Base-by-base conservation (phyloP, 1,140 invertebrate species). In the Lepidurus packardi region DNA sequence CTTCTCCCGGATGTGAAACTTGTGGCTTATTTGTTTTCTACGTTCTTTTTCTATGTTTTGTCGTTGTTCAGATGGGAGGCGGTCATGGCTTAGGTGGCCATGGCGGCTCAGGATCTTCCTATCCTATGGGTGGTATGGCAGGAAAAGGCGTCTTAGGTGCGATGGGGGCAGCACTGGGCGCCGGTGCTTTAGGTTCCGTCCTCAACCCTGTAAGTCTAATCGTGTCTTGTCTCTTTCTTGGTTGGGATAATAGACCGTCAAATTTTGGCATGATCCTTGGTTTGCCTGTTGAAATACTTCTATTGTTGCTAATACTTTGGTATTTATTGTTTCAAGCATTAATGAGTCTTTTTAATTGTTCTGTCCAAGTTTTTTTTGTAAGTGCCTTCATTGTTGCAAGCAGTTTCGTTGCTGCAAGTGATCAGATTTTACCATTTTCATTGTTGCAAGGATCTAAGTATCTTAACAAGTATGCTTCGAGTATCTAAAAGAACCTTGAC, bases 111-210 rank as follows among this genome's bases (percentile, higher is more conserved):
- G 79, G 77, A 73, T 25, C 13, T 74, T 47, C 73, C 21, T 21
- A 73, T 43, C 41, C 34, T 73, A 47, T 43, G 34, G 75, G 77
- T 65, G 73, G 78, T 11, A 43, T 73, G 24, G 76, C 75, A 65
- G 81, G 81, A 24, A 80, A 80, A 25, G 81, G 81, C 21, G 73
- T 83, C 5, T 75, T 84, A 73, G 81, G 82, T 24, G 81, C 76
- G 53, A 81, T 81, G n/a, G 82, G 82, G 43, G 79, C 83, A 77
- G 80, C 83, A 24, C 77, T 83, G 5, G 84, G 83, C 77, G 83
- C 82, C 77, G 82, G 82, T 73, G 74, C 82, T 43, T 82, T 82
- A 75, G 84, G 83, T 74, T 83, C 83, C 73, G 74, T 85, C 73
- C 73, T 83, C 21, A 81, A 78, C 79, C 82, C 81, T 41, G 80